Evolutionary conservation across 2,113 vertebrate species (phyloP).

Genomic region (Rynchops niger): DNA sequence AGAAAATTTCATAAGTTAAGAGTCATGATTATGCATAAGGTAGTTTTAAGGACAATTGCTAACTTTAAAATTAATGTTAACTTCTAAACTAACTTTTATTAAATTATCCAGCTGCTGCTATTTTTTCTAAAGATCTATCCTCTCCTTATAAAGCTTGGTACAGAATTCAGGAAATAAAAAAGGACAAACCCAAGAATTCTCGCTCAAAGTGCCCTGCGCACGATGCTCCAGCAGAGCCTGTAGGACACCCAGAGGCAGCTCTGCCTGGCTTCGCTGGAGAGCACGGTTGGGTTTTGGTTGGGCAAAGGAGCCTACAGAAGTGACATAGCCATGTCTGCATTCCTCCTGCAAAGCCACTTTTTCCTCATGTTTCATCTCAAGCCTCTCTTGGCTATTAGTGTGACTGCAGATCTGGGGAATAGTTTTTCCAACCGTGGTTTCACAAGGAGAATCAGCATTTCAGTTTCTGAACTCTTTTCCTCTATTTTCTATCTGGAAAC

Average conservation of each 20-base stretch:
- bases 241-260: background rate
- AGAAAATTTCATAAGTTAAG: background rate
- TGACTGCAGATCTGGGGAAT: background rate
- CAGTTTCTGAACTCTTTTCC: background rate
- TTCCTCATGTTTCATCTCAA: background rate
- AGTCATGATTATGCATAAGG: background rate
- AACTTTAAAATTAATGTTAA: background rate
- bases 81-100: background rate
- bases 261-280: fast-evolving
- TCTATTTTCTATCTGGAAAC: background rate
- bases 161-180: background rate
- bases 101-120: background rate
- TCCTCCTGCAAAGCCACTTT: background rate
- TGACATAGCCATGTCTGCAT: fast-evolving
- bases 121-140: background rate
- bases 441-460: background rate
- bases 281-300: fast-evolving
- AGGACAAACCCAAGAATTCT: background rate
- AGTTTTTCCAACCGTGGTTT: background rate
- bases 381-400: background rate
- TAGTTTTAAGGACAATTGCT: background rate
- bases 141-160: background rate
- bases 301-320: background rate
- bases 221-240: background rate
- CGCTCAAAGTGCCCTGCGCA: fast-evolving